phyloP scores from a whole-genome alignment of 1,140 invertebrate species.

The Drosophila biarmipes region DNA sequence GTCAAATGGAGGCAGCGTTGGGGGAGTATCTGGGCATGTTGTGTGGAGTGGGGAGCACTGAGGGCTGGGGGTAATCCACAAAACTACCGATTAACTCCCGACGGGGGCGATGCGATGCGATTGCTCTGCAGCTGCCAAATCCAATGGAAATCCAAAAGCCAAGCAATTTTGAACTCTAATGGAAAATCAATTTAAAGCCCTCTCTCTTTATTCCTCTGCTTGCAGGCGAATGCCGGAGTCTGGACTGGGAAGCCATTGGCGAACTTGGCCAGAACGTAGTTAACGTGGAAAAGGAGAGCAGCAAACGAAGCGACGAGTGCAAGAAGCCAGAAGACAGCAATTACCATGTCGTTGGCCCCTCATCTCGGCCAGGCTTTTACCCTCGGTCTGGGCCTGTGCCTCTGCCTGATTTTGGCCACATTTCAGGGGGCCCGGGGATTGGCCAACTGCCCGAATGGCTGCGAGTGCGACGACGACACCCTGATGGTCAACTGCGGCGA shows the following conservation, averaged over 20 bases:
- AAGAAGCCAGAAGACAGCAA: constrained; percentile 40
- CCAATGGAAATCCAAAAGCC: constrained; percentile 77
- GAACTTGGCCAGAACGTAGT: constrained; percentile 80
- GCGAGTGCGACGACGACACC: constrained; percentile 94
- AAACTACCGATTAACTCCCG: constrained; percentile 76
- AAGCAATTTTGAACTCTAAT: constrained; percentile 80
- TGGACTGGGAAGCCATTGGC: constrained; percentile 76
- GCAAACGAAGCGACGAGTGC: constrained; percentile 21
- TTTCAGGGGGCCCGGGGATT: constrained; percentile 65
- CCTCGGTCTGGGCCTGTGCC: constrained; percentile 9
- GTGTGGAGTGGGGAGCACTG: too few species aligned
- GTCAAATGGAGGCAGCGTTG: constrained; percentile 6
- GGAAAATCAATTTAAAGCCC: constrained; percentile 80
- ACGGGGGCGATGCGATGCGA: constrained; percentile 47
- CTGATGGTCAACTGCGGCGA: constrained; percentile 94
- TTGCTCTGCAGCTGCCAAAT: constrained; percentile 70
- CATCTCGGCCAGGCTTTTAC: constrained; percentile 19
- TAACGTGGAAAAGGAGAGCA: constrained; percentile 43
- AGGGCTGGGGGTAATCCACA: constrained; percentile 51
- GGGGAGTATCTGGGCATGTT: neutral
- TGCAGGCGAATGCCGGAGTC: constrained; percentile 76
- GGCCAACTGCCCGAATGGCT: constrained; percentile 90
- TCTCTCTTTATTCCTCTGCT: constrained; percentile 8
- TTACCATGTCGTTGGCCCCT: constrained; percentile 72
- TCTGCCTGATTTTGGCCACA: constrained; percentile 11